A percentile compares a stretch with the other conserved stretches of the same genome.
phyloP scores from a whole-genome alignment of 64 coral and sea anemone species.

The Orbicella faveolata region DNA sequence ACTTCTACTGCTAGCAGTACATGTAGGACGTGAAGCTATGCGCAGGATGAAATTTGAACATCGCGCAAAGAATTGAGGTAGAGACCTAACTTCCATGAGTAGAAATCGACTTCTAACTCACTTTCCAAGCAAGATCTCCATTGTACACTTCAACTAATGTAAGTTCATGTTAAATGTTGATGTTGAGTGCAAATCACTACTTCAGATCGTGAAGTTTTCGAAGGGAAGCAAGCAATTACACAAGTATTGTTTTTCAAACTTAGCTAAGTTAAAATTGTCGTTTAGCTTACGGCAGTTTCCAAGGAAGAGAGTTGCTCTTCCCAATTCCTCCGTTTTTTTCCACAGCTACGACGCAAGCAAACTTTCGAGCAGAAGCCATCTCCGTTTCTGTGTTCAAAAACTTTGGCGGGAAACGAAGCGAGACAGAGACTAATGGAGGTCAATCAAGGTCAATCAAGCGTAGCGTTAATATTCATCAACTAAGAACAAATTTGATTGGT shows the following conservation, averaged over 20 bases:
- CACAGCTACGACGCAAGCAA: slow-evolving; percentile 79
- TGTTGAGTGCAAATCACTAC: not conserved
- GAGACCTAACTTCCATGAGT: not conserved
- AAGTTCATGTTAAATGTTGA: not conserved
- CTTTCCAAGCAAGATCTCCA: not conserved
- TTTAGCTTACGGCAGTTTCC: slow-evolving; percentile 61
- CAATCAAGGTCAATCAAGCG: not conserved
- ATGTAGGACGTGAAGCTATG: not conserved
- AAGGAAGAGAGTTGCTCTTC: slow-evolving; percentile 57
- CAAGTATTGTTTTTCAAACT: not conserved
- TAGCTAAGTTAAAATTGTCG: not conserved
- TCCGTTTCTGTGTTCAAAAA: not conserved
- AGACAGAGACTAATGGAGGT: no score
- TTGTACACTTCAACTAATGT: not conserved
- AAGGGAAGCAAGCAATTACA: not conserved
- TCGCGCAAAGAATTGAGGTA: not conserved
- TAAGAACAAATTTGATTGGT: slow-evolving; percentile 8
- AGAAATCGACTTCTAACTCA: not conserved
- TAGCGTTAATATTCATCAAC: not conserved
- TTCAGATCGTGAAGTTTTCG: not conserved
- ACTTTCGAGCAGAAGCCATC: slow-evolving; percentile 42
- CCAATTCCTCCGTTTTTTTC: slow-evolving; percentile 65
- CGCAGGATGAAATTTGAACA: not conserved
- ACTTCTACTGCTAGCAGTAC: no score
- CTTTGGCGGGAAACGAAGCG: slow-evolving; percentile 26